Conservation (phyloP, 2,888 invertebrate species). For the Heliconius aoede region DNA sequence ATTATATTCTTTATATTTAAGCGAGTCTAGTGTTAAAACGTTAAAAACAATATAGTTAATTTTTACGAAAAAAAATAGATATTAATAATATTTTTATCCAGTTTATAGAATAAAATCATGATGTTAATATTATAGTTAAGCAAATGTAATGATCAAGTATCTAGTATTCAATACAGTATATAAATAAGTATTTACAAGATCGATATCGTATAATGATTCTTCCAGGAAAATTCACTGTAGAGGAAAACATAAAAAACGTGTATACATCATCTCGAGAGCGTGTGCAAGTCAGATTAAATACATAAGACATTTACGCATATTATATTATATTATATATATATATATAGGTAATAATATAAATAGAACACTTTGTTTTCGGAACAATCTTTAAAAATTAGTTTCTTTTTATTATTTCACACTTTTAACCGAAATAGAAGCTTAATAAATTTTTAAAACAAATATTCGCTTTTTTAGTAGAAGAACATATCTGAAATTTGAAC, state of each 20-base stretch:
- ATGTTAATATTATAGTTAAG: not conserved
- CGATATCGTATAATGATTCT: conserved; percentile 1
- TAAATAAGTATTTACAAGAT: not conserved
- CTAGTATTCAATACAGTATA: conserved; percentile 1
- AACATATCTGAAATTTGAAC: conserved; percentile 28
- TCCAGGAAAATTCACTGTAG: conserved; percentile 21
- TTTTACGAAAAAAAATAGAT: not conserved
- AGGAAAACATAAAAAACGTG: conserved; percentile 9
- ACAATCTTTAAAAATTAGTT: not conserved
- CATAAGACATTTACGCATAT: conserved; percentile 4
- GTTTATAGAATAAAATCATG: not conserved
- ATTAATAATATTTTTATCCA: not conserved
- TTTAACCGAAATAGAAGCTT: not conserved
- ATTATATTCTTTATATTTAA: not conserved
- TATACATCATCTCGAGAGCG: not conserved
- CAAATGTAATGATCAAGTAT: not conserved
- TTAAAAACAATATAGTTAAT: too few species aligned
- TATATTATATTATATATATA: too few species aligned
- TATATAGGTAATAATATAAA: conserved; percentile 3
- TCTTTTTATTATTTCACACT: not conserved
- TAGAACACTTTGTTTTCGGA: not conserved
- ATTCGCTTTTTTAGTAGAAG: not conserved
- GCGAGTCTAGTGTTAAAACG: too few species aligned
- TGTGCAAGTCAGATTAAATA: conserved; percentile 3
- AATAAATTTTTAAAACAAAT: not conserved